Conservation (phyloP, 2,797 vertebrate genomes). For the Crocidura indochinensis region DNA sequence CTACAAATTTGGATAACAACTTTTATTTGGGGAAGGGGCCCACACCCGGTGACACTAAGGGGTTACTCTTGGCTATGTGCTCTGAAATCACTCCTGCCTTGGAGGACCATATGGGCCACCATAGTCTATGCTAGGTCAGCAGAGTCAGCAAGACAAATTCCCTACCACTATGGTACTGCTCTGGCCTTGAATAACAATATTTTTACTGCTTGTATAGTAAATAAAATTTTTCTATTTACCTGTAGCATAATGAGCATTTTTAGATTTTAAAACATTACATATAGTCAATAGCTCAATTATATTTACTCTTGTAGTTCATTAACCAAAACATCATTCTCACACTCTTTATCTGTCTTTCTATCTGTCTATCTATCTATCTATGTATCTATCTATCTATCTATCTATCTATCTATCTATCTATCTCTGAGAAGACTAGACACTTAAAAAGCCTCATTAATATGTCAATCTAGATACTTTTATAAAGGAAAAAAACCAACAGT, state of each 20-base stretch:
- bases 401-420: too few relatives aligned
- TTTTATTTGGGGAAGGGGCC: too few relatives aligned
- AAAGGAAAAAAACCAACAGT: slow-evolving; percentile 66
- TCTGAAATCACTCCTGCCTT: too few relatives aligned
- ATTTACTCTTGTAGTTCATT: slow-evolving; percentile 81
- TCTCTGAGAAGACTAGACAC: slow-evolving; percentile 72
- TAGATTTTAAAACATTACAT: slow-evolving; percentile 67
- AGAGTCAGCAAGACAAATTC: too few relatives aligned
- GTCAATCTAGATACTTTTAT: slow-evolving; percentile 54
- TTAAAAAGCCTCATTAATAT: slow-evolving; percentile 71
- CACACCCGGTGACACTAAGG: too few relatives aligned
- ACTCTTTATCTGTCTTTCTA: too few relatives aligned
- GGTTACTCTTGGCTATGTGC: too few relatives aligned
- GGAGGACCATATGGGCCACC: too few relatives aligned
- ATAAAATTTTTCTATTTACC: slow-evolving; percentile 63
- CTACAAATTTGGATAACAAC: slow-evolving; percentile 15
- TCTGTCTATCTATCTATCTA: too few relatives aligned
- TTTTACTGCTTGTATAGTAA: slow-evolving; percentile 27
- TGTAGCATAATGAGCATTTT: slow-evolving; percentile 66
- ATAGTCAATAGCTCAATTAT: slow-evolving; percentile 75
- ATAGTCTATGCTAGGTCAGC: too few relatives aligned
- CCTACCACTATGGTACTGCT: too few relatives aligned
- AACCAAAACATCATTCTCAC: slow-evolving; percentile 64
- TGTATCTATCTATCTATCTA: too few relatives aligned
- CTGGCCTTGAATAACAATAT: slow-evolving; percentile 8